Evolutionary conservation across 2,113 vertebrate genomes (phyloP), one percentile per base, ranked within the genome.

Genomic region (Corythoichthys intestinalis): DNA sequence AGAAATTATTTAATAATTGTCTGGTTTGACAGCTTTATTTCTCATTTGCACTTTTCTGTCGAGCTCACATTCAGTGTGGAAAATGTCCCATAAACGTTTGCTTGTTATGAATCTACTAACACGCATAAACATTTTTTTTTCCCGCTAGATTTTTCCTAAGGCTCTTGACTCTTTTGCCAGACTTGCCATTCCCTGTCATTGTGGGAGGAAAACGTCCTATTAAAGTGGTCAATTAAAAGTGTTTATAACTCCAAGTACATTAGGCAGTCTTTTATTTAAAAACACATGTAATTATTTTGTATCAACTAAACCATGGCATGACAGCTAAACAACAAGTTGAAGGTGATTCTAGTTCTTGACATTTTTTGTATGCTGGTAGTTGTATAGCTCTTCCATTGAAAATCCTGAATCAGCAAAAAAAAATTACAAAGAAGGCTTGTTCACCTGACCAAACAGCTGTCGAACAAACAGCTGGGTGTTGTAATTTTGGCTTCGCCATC

Each of bases 391-490:
- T 76, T 71, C 72, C 37, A 59, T 67, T 46, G 59, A 70, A 69
- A 67, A 35, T 61, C 65, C 79, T 77, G 80, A 86, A 70, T 76
- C 65, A 72, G 77, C 75, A 79, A 72, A 78, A 80, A 73, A 62
- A 17, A 48, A 46, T 52, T 77, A 62, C 28, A 74, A 69, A 68
- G 48, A 54, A 59, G 62, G 49, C 39, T 65, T 52, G 65, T 65
- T 86, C 88, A 87, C 85, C 85, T 89, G 87, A 85, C 71, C 71
- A 87, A 90, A 88, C 87, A 90, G 65, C 76, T 72, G 70, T 76
- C 79, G 66, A 82, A 77, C 65, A 87, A 78, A 83, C 80, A 81
- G 76, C 47, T 48, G 68, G 58, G 66, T 83, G 68, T 72, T 81
- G 66, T 20, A 71, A 73, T 73, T 69, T 66, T 73, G 63, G 69